Percentiles rank a stretch among this genome's conserved stretches.
Conservation (phyloP, 2,113 vertebrate genomes). For the Tyto alba region DNA sequence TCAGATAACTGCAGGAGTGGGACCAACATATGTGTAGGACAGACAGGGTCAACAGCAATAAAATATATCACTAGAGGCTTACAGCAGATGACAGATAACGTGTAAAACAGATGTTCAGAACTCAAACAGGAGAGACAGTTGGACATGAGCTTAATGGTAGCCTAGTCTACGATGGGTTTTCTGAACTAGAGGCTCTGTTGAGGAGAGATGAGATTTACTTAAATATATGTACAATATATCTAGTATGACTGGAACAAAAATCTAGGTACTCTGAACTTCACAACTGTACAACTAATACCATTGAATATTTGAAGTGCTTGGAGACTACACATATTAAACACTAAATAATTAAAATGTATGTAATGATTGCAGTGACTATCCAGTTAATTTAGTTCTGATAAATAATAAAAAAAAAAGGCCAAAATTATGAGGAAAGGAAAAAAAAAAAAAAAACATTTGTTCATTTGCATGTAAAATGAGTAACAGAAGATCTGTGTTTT, state of each 20-base stretch:
- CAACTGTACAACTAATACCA: neutral
- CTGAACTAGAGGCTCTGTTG: neutral
- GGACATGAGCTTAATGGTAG: neutral
- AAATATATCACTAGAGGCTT: neutral
- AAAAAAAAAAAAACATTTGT: accelerated
- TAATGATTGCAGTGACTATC: neutral
- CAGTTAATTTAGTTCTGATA: neutral
- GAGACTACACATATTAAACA: neutral
- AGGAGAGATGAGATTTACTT: neutral
- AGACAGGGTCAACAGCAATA: neutral
- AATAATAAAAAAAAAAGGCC: neutral
- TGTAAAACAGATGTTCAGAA: constrained; percentile 14
- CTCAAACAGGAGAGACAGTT: neutral
- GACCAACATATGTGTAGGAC: neutral
- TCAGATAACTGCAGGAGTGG: neutral
- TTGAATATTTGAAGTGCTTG: neutral
- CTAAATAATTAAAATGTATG: neutral
- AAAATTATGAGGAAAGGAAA: neutral
- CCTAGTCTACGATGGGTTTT: neutral
- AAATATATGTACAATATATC: neutral
- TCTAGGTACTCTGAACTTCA: neutral
- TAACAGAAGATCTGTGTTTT: neutral
- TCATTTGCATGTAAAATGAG: neutral
- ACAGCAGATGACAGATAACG: neutral
- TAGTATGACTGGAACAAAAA: neutral